phyloP scores from a whole-genome alignment of 2,888 invertebrate genomes.

The Camptogramma bilineatum region DNA sequence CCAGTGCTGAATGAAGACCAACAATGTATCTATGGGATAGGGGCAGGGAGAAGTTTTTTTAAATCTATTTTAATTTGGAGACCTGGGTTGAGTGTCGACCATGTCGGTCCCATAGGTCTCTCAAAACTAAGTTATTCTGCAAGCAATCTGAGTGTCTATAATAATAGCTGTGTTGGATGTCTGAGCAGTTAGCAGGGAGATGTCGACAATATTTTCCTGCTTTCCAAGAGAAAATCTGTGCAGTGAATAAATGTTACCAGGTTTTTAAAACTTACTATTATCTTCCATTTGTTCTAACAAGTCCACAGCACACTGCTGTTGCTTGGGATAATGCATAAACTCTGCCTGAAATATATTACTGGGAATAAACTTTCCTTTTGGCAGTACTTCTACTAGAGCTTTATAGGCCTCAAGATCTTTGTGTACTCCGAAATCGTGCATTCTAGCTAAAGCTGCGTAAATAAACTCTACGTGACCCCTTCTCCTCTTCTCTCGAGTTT shows the following conservation, averaged over 20 bases:
- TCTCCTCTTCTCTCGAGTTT: constrained; percentile 87
- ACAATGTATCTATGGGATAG: too few species aligned
- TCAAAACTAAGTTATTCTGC: too few species aligned
- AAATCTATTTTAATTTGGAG: too few species aligned
- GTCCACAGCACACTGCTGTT: constrained; percentile 97
- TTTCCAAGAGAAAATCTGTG: not conserved
- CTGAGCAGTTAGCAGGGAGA: too few species aligned
- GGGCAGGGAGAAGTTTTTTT: too few species aligned
- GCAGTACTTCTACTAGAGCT: constrained; percentile 92
- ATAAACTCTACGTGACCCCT: constrained; percentile 98
- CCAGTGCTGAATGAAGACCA: not conserved
- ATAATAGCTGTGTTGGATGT: too few species aligned
- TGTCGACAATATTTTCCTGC: too few species aligned
- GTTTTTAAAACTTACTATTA: constrained; percentile 85
- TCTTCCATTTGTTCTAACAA: constrained; percentile 98
- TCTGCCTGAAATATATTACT: constrained; percentile 93
- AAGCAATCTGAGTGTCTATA: too few species aligned
- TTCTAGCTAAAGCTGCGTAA: constrained; percentile 93
- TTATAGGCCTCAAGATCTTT: constrained; percentile 95
- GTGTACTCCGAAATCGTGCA: constrained; percentile 96
- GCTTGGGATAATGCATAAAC: constrained; percentile 97
- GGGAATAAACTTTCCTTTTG: constrained; percentile 95
- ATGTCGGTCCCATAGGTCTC: too few species aligned
- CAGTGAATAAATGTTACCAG: not conserved
- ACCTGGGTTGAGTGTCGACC: too few species aligned